These are phyloP conservation scores for Protaetia brevitarsis DNA, from an alignment of 1,140 invertebrate species.

Conservation along the genomic window DNA sequence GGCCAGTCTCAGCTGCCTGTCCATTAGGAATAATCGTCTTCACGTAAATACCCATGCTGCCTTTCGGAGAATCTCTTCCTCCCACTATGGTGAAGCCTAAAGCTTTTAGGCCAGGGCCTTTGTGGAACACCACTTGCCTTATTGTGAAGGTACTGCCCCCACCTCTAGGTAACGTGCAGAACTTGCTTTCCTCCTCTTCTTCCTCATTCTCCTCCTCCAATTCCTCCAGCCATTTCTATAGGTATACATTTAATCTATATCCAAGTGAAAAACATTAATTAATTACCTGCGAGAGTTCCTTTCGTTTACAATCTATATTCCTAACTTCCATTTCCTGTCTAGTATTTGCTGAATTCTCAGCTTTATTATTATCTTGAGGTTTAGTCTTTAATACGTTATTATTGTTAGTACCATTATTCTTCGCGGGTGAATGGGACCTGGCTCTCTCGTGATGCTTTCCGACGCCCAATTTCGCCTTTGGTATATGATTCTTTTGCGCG, in stretches of 20 bases:
- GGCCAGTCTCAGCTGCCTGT: constrained; percentile 81
- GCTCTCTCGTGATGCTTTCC: constrained; percentile 39
- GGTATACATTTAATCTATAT: neutral
- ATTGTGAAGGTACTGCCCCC: constrained; percentile 52
- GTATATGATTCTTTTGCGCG: constrained; percentile 40
- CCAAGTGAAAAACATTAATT: neutral
- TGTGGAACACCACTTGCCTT: constrained; percentile 60
- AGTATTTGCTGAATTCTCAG: constrained; percentile 25
- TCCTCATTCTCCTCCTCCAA: constrained; percentile 45
- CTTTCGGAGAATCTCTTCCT: constrained; percentile 83
- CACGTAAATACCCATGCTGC: constrained; percentile 85
- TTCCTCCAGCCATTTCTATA: constrained; percentile 44
- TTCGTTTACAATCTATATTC: neutral
- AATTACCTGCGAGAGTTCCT: constrained; percentile 8
- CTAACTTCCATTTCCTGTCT: too few species aligned
- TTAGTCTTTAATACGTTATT: constrained; percentile 33
- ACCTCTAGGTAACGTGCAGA: constrained; percentile 50
- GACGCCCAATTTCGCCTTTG: constrained; percentile 43
- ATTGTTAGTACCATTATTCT: constrained; percentile 36
- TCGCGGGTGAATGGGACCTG: constrained; percentile 44
- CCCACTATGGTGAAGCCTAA: constrained; percentile 91
- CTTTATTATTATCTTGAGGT: constrained; percentile 31
- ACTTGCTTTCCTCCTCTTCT: constrained; percentile 50
- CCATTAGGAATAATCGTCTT: constrained; percentile 86
- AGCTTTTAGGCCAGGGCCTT: constrained; percentile 80